Evolutionary conservation across 2,113 vertebrate species (phyloP).

Genomic region (Saccopteryx leptura): DNA sequence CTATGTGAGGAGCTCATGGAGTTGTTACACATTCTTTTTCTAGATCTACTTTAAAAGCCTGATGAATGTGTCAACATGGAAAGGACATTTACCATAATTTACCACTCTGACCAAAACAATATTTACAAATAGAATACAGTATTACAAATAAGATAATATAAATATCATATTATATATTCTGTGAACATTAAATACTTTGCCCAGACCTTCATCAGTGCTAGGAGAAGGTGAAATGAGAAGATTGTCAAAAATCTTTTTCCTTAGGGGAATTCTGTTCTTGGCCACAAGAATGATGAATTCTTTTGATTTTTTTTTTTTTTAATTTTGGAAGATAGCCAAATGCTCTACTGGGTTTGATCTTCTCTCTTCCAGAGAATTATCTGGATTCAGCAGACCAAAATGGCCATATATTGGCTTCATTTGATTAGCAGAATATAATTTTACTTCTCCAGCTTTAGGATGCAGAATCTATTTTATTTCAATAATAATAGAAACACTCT

Average conservation of each 20-base stretch:
- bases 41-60: background rate
- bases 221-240: background rate
- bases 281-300: conserved; percentile 8
- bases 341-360: background rate
- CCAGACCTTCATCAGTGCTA: background rate
- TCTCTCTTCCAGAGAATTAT: conserved; percentile 26
- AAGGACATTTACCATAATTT: background rate
- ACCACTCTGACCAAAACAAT: background rate
- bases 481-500: background rate
- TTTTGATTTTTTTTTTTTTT: conserved; percentile 45
- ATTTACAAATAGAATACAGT: background rate
- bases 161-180: background rate
- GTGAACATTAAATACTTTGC: background rate
- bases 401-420: background rate
- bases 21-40: background rate
- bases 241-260: background rate
- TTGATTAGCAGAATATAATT: conserved; percentile 33
- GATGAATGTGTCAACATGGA: background rate
- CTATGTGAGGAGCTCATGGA: background rate
- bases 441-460: background rate
- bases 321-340: conserved; percentile 25
- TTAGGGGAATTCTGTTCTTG: background rate
- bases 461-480: conserved; percentile 7
- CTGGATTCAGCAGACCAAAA: background rate
- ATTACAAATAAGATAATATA: conserved; percentile 11